Evolutionary conservation across 1,140 invertebrate species (phyloP), one percentile per base, ranked within the genome.

Genomic region (Bactericera cockerelli): DNA sequence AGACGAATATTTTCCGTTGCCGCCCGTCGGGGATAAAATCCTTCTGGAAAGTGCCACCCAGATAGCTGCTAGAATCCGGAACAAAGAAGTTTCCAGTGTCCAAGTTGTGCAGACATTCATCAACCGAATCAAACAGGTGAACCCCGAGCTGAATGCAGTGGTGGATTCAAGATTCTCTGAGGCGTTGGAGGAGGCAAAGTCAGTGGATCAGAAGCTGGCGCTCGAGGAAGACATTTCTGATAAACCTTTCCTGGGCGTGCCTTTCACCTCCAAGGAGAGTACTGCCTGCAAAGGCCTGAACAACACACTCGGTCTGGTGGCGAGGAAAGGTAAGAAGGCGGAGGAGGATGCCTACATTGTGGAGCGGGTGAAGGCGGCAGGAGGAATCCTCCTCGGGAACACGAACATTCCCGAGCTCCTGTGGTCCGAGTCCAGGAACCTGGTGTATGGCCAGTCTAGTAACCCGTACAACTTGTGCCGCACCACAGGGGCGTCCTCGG

Each of bases 401-500:
- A 93, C 91, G 14, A 98, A 97, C 74, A 81, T 94, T 31, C 92
- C 93, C 1, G 93, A 98, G 73, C 74, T 96, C 1, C 75, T 80
- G 66, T 92, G 89, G 88, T 81, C 79, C 66, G 94, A 98, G 70
- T 86, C 87, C 0, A 78, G 83, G 58, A 98, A 97, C 73, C 89
- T 89, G 74, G 71, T 94, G 36, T 90, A 89, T 68, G 94, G 96
- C 26, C 79, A 90, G 62, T 92, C 93, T 0, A 82, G 81, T 61
- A 99, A 98, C 77, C 93, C 94, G 0, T 96, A 97, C 69, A 81
- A 96, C 70, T 77, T 79, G 1, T 82, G 81, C 1, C 76, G 86
- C 62, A 88, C 83, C 38, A 79, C 81, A 26, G 93, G 93, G 13
- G 92, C 92, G 55, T 89, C 86, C 59, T 88, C 86, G 33, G 88